Evolutionary conservation across 2,888 invertebrate species (phyloP).

Genomic region (Venustoraphidia nigricollis): DNA sequence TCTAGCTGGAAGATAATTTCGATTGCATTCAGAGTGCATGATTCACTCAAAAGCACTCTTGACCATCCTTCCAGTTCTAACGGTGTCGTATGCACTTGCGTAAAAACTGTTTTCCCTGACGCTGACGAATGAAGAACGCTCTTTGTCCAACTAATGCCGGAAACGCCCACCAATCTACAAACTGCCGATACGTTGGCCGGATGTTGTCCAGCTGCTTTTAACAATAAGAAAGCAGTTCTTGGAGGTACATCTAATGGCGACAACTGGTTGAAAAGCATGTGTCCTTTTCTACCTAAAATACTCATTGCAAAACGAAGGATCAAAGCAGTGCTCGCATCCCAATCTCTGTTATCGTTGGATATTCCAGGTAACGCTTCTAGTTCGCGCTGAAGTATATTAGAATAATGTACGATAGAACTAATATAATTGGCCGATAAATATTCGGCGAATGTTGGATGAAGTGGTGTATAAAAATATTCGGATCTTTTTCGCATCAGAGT

Average conservation of each 20-base stretch:
- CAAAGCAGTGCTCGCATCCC: conserved; percentile 18
- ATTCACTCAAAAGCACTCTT: conserved; percentile 29
- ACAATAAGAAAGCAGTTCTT: conserved; percentile 32
- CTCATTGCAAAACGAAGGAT: conserved; percentile 34
- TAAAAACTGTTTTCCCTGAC: conserved; percentile 11
- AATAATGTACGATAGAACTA: conserved; percentile 33
- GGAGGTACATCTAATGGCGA: conserved; percentile 35
- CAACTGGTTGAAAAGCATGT: conserved; percentile 31
- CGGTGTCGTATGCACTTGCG: conserved; percentile 29
- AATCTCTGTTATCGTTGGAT: conserved; percentile 12
- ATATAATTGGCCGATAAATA: conserved; percentile 38
- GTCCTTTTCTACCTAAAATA: conserved; percentile 32
- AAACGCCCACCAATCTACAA: conserved; percentile 31
- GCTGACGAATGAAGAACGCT: conserved; percentile 6
- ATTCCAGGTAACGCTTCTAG: conserved; percentile 32
- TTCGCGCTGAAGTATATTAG: conserved; percentile 32
- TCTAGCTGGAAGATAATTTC: conserved; percentile 34
- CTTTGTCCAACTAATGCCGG: conserved; percentile 23
- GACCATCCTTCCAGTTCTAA: conserved; percentile 35
- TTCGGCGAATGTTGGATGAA: conserved; percentile 33
- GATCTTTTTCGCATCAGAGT: conserved; percentile 24
- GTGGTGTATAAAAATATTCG: conserved; percentile 28
- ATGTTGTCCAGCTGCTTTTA: conserved; percentile 35
- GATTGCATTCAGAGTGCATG: conserved; percentile 32
- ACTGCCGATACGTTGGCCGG: conserved; percentile 35